Conservation (phyloP, 2,113 vertebrate species). For the Chionis minor region DNA sequence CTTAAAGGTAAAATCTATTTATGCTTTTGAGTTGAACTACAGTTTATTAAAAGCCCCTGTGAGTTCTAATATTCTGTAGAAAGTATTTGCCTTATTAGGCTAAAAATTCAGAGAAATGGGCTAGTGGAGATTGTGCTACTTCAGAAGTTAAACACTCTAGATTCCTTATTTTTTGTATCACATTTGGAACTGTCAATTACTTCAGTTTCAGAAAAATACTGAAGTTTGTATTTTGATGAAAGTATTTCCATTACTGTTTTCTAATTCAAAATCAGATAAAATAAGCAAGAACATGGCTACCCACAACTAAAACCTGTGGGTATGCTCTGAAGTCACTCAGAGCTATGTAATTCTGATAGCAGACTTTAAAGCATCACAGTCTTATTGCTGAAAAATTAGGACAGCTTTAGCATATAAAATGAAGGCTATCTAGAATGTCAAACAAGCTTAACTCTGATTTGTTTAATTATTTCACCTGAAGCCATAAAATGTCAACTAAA, state of each 20-base stretch:
- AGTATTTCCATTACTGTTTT: background rate
- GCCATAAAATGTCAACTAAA: slow-evolving; percentile 15
- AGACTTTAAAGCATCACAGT: background rate
- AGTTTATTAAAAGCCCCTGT: background rate
- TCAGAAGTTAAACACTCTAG: background rate
- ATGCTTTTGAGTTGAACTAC: background rate
- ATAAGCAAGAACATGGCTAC: background rate
- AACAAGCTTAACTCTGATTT: background rate
- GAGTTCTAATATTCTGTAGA: background rate
- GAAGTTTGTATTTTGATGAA: background rate
- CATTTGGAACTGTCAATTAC: background rate
- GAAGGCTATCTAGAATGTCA: background rate
- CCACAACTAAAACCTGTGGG: background rate
- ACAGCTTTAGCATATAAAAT: background rate
- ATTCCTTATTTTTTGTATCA: background rate
- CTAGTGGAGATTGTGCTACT: background rate
- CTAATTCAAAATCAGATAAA: background rate
- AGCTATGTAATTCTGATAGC: background rate
- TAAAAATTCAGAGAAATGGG: background rate
- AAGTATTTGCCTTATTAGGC: background rate
- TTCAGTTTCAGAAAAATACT: background rate
- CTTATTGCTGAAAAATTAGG: background rate
- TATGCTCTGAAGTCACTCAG: background rate
- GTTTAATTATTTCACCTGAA: slow-evolving; percentile 41
- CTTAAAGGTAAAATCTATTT: background rate